These are phyloP conservation scores for Rhinophrynus dorsalis DNA, from an alignment of 2,797 vertebrate genomes.

Conservation along the genomic window DNA sequence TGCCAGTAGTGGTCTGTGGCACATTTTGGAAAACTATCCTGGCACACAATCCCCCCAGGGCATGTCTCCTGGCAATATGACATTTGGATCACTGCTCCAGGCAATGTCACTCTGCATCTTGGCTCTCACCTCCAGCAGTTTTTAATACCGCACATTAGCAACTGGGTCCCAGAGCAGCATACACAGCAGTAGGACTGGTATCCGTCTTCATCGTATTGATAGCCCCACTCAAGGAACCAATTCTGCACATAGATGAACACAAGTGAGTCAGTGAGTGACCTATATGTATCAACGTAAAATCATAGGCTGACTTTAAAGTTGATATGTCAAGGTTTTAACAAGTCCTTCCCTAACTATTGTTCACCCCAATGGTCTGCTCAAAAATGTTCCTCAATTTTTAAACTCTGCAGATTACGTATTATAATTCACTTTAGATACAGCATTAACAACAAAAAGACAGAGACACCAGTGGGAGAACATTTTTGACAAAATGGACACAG, in stretches of 20 bases:
- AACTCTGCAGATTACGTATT: too few relatives aligned
- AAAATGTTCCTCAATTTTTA: too few relatives aligned
- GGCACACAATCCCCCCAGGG: too few relatives aligned
- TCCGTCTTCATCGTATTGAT: slow-evolving; percentile 91
- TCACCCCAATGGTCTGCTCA: too few relatives aligned
- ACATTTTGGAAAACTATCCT: too few relatives aligned
- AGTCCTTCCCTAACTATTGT: too few relatives aligned
- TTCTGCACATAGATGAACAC: slow-evolving; percentile 68
- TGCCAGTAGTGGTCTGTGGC: too few relatives aligned
- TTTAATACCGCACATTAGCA: slow-evolving; percentile 96
- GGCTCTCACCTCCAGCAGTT: slow-evolving; percentile 90
- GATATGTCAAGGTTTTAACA: not conserved
- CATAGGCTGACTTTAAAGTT: not conserved
- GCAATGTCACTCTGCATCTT: too few relatives aligned
- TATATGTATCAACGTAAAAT: not conserved
- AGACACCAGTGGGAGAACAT: too few relatives aligned
- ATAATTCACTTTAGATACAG: too few relatives aligned
- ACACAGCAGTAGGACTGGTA: slow-evolving; percentile 97
- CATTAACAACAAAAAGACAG: too few relatives aligned
- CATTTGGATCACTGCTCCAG: not conserved
- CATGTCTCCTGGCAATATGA: not conserved
- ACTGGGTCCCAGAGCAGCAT: slow-evolving; percentile 91
- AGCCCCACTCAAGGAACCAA: slow-evolving; percentile 94
- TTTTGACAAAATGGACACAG: too few relatives aligned
- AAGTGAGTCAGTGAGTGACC: not conserved